phyloP scores from a whole-genome alignment of 2,797 vertebrate species.

The Scyliorhinus canicula region DNA sequence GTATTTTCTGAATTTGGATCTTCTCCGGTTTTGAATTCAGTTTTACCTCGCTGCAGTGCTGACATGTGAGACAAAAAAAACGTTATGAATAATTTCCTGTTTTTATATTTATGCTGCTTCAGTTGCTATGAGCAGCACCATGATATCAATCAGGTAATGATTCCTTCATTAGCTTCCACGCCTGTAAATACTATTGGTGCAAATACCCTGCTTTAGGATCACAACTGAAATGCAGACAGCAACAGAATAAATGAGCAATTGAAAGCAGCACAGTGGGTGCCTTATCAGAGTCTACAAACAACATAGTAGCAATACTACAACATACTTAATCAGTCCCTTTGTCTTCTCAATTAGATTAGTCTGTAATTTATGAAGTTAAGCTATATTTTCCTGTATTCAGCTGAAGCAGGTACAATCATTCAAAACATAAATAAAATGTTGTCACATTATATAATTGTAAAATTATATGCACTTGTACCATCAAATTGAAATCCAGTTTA shows the following conservation, averaged over 20 bases:
- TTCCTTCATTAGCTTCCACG: background rate
- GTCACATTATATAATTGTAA: background rate
- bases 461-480: conserved; percentile 20
- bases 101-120: background rate
- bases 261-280: background rate
- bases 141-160: background rate
- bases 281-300: background rate
- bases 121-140: background rate
- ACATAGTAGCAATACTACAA: conserved; percentile 3
- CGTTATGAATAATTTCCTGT: background rate
- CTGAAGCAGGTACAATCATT: conserved; percentile 8
- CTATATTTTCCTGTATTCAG: background rate
- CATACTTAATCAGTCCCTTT: conserved; percentile 17
- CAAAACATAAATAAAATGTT: conserved; percentile 25
- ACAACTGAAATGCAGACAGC: background rate
- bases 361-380: conserved; percentile 25
- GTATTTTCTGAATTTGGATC: no score
- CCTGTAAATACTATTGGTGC: background rate
- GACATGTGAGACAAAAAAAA: background rate
- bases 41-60: background rate
- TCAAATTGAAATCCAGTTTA: conserved; percentile 25
- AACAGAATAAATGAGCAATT: background rate
- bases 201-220: background rate
- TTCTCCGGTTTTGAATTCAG: background rate
- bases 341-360: conserved; percentile 10